phyloP scores from a whole-genome alignment of 2,113 vertebrate genomes.

The Actinemys pallida region DNA sequence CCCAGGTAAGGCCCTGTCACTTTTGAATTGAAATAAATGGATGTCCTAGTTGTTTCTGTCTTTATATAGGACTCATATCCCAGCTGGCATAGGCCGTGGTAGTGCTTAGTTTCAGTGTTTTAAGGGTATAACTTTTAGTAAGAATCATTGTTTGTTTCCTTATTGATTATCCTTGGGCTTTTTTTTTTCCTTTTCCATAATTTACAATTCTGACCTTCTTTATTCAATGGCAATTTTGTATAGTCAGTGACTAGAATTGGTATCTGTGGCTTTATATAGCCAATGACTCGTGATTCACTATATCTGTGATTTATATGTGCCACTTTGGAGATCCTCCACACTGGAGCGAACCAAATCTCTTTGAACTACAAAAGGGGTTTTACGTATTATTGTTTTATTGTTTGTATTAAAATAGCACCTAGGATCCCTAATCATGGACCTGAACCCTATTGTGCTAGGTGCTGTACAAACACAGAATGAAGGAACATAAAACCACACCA shows the following conservation, averaged over 20 bases:
- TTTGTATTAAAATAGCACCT: too few species aligned
- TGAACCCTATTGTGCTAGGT: too few species aligned
- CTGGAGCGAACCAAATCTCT: too few species aligned
- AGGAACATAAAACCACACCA: too few species aligned
- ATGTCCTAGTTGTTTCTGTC: background rate
- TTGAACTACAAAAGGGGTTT: background rate
- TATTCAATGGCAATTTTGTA: background rate
- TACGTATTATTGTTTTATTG: background rate
- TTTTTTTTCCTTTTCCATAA: background rate
- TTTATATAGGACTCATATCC: rapidly evolving
- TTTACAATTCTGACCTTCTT: background rate
- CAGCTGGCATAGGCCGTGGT: rapidly evolving
- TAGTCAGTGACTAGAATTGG: background rate
- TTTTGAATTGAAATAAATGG: rapidly evolving
- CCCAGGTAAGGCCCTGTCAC: background rate
- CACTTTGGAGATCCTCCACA: background rate
- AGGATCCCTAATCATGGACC: too few species aligned
- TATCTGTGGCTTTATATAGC: background rate
- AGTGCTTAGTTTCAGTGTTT: background rate
- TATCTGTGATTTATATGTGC: rapidly evolving
- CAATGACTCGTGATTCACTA: background rate
- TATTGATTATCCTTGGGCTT: background rate
- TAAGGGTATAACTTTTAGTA: background rate
- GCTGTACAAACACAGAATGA: too few species aligned
- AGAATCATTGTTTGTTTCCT: too few species aligned